These are phyloP conservation scores for Marmota flaviventris DNA, from an alignment of 2,113 vertebrate genomes.

Conservation along the genomic window DNA sequence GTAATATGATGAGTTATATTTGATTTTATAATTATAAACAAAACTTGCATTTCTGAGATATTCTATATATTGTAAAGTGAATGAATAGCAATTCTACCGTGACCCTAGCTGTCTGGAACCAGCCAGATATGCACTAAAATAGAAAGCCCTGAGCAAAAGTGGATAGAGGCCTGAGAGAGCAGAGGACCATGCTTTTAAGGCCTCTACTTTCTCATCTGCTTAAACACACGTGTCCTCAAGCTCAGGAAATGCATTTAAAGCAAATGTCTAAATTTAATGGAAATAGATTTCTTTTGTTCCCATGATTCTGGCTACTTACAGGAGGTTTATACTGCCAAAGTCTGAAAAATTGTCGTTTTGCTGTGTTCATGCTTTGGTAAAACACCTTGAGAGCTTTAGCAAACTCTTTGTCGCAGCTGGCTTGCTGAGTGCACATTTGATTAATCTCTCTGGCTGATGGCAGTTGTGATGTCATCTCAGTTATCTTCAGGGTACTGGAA, in stretches of 20 bases:
- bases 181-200: no score
- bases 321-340: constrained; percentile 89
- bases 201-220: rapidly evolving
- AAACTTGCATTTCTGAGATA: background rate
- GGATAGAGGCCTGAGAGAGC: background rate
- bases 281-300: background rate
- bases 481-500: background rate
- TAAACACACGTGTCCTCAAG: no score
- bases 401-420: constrained; percentile 91
- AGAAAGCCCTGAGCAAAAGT: background rate
- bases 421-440: constrained; percentile 60
- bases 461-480: background rate
- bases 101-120: background rate
- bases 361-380: constrained; percentile 92
- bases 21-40: background rate
- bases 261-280: background rate
- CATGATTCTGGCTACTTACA: constrained; percentile 83
- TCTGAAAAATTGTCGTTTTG: constrained; percentile 89
- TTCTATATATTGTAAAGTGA: background rate
- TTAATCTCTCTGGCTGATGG: constrained; percentile 47
- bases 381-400: constrained; percentile 93
- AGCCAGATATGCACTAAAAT: background rate
- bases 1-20: background rate
- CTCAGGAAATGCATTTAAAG: no score
- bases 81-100: background rate